Evolutionary conservation across 2,888 invertebrate species (phyloP).

Genomic region (Dicyrtomina minuta): DNA sequence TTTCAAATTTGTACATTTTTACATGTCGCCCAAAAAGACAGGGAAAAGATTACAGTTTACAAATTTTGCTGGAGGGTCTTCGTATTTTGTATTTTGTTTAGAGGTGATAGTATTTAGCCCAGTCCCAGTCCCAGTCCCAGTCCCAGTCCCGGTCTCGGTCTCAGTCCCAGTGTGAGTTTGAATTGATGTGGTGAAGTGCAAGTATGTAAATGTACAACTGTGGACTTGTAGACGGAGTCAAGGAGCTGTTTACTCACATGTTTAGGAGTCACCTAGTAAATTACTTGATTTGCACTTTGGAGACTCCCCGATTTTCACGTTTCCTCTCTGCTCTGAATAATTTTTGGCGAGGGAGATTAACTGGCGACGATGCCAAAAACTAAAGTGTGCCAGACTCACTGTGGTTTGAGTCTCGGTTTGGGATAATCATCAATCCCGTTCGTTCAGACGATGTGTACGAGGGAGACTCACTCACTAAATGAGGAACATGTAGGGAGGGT

Average conservation of each 20-base stretch:
- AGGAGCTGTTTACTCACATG: too few relatives aligned
- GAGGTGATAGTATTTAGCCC: too few relatives aligned
- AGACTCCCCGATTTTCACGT: background rate
- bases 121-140: too few relatives aligned
- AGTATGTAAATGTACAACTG: background rate
- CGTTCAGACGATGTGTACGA: background rate
- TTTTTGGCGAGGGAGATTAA: conserved; percentile 22
- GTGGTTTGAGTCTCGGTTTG: background rate
- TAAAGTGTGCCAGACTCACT: background rate
- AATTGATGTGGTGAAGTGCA: background rate
- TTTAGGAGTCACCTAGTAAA: background rate
- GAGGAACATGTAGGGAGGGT: too few relatives aligned
- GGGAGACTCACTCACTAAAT: too few relatives aligned
- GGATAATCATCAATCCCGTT: background rate
- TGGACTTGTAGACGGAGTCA: background rate
- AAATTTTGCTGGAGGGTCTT: too few relatives aligned
- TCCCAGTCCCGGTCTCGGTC: too few relatives aligned
- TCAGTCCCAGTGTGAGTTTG: background rate
- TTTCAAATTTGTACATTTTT: too few relatives aligned
- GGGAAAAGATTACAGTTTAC: too few relatives aligned
- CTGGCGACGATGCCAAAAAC: conserved; percentile 26
- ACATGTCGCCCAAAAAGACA: too few relatives aligned
- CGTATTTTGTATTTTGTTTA: too few relatives aligned
- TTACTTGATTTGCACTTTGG: conserved; percentile 11
- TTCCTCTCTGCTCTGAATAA: conserved; percentile 28